Evolutionary conservation across 2,113 vertebrate genomes (phyloP).

Genomic region (Mirza zaza): DNA sequence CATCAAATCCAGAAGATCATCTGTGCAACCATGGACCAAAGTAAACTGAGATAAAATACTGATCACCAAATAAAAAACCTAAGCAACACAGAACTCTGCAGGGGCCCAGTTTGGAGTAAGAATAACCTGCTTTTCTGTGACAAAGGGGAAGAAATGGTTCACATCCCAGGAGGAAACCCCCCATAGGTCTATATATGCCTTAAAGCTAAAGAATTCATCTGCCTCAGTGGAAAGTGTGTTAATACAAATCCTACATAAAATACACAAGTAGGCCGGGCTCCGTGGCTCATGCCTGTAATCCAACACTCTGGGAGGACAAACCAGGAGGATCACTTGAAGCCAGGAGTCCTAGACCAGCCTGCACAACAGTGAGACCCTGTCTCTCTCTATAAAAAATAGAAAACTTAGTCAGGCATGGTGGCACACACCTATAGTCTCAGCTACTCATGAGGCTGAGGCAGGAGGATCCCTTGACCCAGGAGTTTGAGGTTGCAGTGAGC

Average conservation of each 20-base stretch:
- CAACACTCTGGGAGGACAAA: too few species aligned
- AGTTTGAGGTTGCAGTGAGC: too few species aligned
- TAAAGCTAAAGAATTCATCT: slow-evolving; percentile 29
- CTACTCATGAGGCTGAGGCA: too few species aligned
- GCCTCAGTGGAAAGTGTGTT: background rate
- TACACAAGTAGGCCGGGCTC: background rate
- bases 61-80: background rate
- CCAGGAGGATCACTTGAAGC: too few species aligned
- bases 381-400: too few species aligned
- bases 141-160: slow-evolving; percentile 16
- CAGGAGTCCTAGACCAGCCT: too few species aligned
- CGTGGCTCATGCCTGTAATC: too few species aligned
- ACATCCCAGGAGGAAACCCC: background rate
- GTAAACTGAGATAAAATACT: background rate
- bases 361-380: too few species aligned
- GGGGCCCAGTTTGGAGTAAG: background rate
- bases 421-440: too few species aligned
- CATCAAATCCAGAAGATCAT: background rate
- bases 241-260: slow-evolving; percentile 7
- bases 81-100: background rate
- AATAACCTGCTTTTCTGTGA: background rate
- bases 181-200: background rate
- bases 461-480: too few species aligned
- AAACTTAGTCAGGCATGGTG: too few species aligned
- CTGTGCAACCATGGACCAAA: background rate